These are phyloP conservation scores for Mesorhabditis sp. DNA, from an alignment of 2,888 invertebrate genomes.

Conservation along the genomic window DNA sequence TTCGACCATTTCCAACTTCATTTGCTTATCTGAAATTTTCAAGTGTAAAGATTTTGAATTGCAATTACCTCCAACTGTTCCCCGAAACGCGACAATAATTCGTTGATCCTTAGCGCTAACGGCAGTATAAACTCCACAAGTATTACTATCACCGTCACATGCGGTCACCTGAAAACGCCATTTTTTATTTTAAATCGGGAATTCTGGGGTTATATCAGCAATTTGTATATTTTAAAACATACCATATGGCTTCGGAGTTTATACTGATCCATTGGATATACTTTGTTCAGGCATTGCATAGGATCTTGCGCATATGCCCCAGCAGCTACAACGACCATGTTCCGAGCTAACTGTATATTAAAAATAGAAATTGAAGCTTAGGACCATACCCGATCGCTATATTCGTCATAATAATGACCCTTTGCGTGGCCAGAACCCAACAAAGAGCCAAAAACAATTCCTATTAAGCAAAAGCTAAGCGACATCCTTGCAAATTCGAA, in stretches of 20 bases:
- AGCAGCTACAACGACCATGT: conserved; percentile 16
- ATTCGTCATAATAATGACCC: no score
- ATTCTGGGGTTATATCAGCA: no score
- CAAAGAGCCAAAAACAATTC: no score
- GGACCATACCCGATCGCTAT: no score
- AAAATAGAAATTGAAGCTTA: background rate
- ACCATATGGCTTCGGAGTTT: background rate
- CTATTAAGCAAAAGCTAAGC: no score
- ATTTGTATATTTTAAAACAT: no score
- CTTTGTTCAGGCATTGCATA: conserved; percentile 12
- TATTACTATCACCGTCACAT: conserved; percentile 21
- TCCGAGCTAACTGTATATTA: conserved; percentile 13
- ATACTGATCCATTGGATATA: conserved; percentile 16
- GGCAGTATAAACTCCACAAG: conserved; percentile 18
- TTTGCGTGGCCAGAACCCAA: no score
- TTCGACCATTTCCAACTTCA: conserved; percentile 18
- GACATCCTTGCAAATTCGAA: no score
- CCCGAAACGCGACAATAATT: conserved; percentile 21
- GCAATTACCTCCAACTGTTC: conserved; percentile 15
- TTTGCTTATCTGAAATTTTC: conserved; percentile 16
- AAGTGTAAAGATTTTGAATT: conserved; percentile 7
- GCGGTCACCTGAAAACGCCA: conserved; percentile 13
- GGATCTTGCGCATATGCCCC: conserved; percentile 18
- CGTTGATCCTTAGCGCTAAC: conserved; percentile 15
- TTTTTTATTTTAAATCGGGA: no score